A percentile compares a stretch with the other conserved stretches of the same genome.
These are phyloP conservation scores for Thyatira batis DNA, from an alignment of 2,888 invertebrate species.

Conservation along the genomic window DNA sequence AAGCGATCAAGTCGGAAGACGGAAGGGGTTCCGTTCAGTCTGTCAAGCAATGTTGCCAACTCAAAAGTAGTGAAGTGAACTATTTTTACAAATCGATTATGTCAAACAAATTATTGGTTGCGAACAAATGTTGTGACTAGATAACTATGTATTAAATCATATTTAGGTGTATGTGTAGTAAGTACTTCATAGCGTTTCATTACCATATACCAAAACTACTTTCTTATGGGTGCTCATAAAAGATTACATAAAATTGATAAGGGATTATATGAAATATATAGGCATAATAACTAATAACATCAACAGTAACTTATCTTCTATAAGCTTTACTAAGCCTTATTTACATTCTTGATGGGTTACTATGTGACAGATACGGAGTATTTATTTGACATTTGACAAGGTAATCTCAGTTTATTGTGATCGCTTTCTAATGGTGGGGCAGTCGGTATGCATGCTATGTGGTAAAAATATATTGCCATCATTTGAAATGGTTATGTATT, in stretches of 20 bases:
- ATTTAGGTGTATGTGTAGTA: too few species aligned
- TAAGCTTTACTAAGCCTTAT: slow-evolving; percentile 25
- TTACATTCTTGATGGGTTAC: slow-evolving; percentile 23
- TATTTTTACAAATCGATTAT: too few species aligned
- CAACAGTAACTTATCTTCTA: slow-evolving; percentile 21
- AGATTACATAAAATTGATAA: slow-evolving; percentile 19
- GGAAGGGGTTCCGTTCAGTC: too few species aligned
- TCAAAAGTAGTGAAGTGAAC: too few species aligned
- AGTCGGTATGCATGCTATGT: not conserved
- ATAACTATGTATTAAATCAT: too few species aligned
- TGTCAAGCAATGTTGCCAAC: too few species aligned
- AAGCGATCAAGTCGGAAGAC: too few species aligned
- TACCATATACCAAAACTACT: not conserved
- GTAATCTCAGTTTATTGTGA: slow-evolving; percentile 26
- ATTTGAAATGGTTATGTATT: too few species aligned
- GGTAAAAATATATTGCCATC: too few species aligned
- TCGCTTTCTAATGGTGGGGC: not conserved
- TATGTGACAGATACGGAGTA: slow-evolving; percentile 18
- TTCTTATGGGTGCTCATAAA: slow-evolving; percentile 10
- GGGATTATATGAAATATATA: slow-evolving; percentile 19
- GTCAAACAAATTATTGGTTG: too few species aligned
- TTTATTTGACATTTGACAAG: slow-evolving; percentile 20
- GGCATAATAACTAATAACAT: slow-evolving; percentile 18
- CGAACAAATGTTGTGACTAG: too few species aligned
- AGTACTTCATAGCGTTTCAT: too few species aligned